Evolutionary conservation across 2,888 invertebrate species (phyloP).

Genomic region (Ichneumoninae sp.): DNA sequence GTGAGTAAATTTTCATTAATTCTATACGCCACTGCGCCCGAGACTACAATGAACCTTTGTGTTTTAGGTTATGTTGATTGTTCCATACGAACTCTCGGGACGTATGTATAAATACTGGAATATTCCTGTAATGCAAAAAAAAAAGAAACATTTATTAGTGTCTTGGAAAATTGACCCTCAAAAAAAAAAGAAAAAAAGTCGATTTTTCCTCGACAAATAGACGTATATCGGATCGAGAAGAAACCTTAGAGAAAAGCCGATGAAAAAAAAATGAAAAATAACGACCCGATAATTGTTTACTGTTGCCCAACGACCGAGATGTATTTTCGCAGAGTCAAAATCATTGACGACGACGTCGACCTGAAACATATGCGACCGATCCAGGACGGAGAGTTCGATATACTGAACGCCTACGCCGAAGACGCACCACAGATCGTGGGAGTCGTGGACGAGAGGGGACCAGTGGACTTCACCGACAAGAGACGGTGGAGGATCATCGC

Average conservation of each 20-base stretch:
- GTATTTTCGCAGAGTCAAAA: conserved; percentile 87
- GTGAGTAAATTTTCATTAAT: conserved; percentile 74
- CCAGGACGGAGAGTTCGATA: conserved; percentile 88
- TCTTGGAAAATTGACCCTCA: neutral
- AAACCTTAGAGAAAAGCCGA: neutral
- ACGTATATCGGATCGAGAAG: neutral
- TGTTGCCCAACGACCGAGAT: neutral
- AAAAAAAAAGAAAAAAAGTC: neutral
- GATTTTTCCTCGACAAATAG: neutral
- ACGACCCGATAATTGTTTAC: neutral
- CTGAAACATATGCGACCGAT: conserved; percentile 87
- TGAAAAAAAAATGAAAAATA: neutral
- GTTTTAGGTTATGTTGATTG: conserved; percentile 78
- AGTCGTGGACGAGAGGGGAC: conserved; percentile 90
- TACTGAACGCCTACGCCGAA: conserved; percentile 90
- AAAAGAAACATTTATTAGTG: conserved; percentile 20
- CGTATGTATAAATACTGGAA: conserved; percentile 62
- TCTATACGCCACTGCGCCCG: conserved; percentile 38
- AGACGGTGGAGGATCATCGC: conserved; percentile 83
- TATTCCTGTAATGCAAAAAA: conserved; percentile 48
- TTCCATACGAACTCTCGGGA: conserved; percentile 53
- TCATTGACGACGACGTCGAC: conserved; percentile 94
- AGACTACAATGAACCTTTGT: conserved; percentile 70
- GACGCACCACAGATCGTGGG: conserved; percentile 96
- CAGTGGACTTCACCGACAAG: conserved; percentile 78